Conservation (phyloP, 2,113 vertebrate species). For the Anseranas semipalmata region DNA sequence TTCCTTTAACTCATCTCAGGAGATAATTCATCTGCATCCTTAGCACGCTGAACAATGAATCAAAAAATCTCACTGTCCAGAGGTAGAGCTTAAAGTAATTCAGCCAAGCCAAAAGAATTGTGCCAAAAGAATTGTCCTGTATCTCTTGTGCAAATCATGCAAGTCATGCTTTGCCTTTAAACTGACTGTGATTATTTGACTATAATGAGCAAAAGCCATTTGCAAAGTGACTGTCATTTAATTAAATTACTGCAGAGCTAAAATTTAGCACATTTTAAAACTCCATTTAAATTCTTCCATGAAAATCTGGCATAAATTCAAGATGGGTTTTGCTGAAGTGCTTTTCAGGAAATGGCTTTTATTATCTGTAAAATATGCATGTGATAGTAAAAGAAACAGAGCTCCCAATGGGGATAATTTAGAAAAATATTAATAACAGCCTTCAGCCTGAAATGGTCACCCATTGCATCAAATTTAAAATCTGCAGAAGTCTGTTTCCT, state of each 20-base stretch:
- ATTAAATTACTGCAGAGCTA: background rate
- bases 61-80: background rate
- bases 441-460: background rate
- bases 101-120: background rate
- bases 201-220: background rate
- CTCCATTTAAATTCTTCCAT: background rate
- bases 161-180: background rate
- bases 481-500: background rate
- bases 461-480: background rate
- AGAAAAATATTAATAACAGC: background rate
- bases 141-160: background rate
- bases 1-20: background rate
- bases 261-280: constrained; percentile 4
- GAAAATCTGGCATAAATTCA: background rate
- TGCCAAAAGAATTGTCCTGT: background rate
- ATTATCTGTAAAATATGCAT: background rate
- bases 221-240: background rate
- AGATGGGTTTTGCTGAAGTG: background rate
- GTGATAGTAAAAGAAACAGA: background rate
- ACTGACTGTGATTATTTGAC: constrained; percentile 6
- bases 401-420: background rate
- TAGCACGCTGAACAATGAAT: background rate
- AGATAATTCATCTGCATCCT: background rate
- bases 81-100: background rate
- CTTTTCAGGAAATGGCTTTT: background rate